These are phyloP conservation scores for Cylindroiulus punctatus DNA, from an alignment of 2,888 invertebrate genomes.

Conservation along the genomic window DNA sequence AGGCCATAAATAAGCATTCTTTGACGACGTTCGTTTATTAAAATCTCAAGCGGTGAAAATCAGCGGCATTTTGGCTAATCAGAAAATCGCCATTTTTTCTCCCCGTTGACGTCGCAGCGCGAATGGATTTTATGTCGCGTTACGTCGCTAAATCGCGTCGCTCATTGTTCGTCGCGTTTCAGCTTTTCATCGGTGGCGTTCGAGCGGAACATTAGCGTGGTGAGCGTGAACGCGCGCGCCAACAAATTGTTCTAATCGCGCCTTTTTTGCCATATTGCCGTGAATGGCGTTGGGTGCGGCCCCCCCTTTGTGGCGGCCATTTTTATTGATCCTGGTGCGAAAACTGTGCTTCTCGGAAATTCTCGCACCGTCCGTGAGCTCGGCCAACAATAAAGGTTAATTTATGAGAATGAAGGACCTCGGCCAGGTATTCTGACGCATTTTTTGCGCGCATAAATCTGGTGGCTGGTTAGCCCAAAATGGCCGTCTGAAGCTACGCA, in stretches of 20 bases:
- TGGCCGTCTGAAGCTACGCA: too few species aligned
- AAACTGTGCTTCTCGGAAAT: neutral
- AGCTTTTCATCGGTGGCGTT: neutral
- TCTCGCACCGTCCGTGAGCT: neutral
- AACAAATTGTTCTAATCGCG: constrained; percentile 4
- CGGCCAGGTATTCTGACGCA: too few species aligned
- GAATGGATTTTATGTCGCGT: constrained; percentile 8
- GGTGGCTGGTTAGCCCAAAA: too few species aligned
- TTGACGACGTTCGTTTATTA: neutral
- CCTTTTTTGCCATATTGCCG: neutral
- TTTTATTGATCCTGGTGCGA: constrained; percentile 5
- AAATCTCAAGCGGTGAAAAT: too few species aligned
- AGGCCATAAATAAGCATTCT: neutral
- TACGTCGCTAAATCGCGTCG: neutral
- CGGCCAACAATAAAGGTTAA: neutral
- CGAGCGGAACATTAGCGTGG: neutral
- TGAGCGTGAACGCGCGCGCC: neutral
- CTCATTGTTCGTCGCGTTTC: neutral
- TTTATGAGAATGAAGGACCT: neutral
- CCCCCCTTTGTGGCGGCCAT: neutral
- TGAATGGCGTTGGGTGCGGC: neutral
- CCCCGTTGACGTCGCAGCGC: neutral
- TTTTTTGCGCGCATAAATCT: too few species aligned
- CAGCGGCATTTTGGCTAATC: neutral
- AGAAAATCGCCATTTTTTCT: neutral